phyloP scores from a whole-genome alignment of 2,797 vertebrate species.

The Eulemur coronatus region DNA sequence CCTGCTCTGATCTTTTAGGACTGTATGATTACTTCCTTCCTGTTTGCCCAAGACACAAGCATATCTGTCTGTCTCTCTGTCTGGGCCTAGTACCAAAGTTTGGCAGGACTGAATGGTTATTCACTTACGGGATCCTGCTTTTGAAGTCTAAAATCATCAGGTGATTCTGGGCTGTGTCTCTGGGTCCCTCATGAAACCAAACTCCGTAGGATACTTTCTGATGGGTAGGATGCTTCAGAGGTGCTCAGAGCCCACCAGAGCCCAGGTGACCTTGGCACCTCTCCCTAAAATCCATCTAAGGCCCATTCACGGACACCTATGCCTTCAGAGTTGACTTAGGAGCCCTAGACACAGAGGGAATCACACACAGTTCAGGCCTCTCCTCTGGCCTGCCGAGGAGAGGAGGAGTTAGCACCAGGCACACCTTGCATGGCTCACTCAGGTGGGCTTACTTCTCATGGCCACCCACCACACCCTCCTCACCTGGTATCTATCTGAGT shows the following conservation, averaged over 20 bases:
- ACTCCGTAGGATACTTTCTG: background rate
- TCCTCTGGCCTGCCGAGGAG: background rate
- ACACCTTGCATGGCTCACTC: background rate
- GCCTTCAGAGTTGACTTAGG: background rate
- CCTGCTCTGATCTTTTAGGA: background rate
- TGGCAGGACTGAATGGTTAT: background rate
- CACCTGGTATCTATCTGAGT: constrained; percentile 99
- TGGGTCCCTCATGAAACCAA: constrained; percentile 2
- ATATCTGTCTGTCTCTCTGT: background rate
- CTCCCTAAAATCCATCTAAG: background rate
- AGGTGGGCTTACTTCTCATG: background rate
- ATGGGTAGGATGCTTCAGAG: background rate
- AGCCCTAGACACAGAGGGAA: background rate
- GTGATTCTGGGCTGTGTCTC: background rate
- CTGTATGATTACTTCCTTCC: background rate
- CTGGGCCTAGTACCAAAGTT: background rate
- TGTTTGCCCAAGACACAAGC: background rate
- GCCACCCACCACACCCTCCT: constrained; percentile 61
- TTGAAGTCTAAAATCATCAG: constrained; percentile 36
- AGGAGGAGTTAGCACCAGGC: background rate
- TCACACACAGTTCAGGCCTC: background rate
- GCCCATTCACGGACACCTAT: background rate
- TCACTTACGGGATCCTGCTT: background rate
- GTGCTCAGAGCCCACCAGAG: background rate
- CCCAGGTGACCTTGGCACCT: background rate